Percentiles rank a stretch among this genome's conserved stretches.
Evolutionary conservation across 2,797 vertebrate genomes (phyloP).

Genomic region (Crax fasciolata): DNA sequence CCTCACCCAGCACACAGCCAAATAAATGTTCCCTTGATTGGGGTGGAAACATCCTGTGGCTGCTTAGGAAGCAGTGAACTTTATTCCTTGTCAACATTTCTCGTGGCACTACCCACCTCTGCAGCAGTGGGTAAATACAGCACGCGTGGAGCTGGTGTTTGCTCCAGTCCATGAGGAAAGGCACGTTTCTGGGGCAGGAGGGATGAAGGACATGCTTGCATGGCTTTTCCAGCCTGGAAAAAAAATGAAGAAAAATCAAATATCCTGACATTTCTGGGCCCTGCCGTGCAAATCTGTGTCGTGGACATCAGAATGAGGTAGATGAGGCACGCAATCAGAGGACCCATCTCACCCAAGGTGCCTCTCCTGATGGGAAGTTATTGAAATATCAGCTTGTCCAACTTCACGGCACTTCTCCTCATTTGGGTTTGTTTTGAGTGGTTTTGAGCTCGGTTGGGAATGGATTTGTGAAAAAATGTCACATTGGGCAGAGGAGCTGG

Average conservation of each 20-base stretch:
- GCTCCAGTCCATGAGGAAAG: background rate
- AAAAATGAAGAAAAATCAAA: background rate
- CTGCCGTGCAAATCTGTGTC: background rate
- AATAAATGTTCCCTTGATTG: slow-evolving; percentile 41
- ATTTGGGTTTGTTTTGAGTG: fast-evolving
- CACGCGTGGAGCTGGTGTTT: background rate
- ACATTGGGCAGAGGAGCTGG: background rate
- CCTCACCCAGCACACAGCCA: slow-evolving; percentile 45
- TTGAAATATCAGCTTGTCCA: background rate
- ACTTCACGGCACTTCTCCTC: background rate
- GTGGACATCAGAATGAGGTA: background rate
- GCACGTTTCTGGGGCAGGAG: background rate
- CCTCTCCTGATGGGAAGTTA: background rate
- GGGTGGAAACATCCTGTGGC: slow-evolving; percentile 67
- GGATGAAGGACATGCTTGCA: background rate
- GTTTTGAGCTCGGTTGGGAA: background rate
- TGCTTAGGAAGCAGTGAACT: slow-evolving; percentile 67
- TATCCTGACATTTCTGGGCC: background rate
- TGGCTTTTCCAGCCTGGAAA: background rate
- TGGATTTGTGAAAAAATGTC: background rate
- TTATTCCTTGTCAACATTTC: slow-evolving; percentile 66
- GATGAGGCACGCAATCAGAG: background rate
- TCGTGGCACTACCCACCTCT: background rate
- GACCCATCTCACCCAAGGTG: background rate
- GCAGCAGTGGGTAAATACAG: slow-evolving; percentile 29